phyloP scores from a whole-genome alignment of 2,888 invertebrate species.

The Steinernema scapterisci region DNA sequence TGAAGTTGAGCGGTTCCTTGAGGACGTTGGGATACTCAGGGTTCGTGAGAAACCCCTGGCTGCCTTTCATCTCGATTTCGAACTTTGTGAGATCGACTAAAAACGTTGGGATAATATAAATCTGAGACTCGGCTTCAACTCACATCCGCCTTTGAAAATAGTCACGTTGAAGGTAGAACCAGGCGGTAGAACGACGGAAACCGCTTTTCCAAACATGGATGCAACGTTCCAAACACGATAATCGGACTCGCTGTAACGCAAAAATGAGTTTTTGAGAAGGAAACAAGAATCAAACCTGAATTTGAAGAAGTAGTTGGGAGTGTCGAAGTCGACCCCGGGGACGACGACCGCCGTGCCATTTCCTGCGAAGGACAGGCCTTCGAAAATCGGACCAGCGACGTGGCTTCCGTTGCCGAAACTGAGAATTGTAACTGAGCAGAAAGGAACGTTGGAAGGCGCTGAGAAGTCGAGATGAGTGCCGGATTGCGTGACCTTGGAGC shows the following conservation, averaged over 20 bases:
- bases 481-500: not conserved
- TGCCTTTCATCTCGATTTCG: not conserved
- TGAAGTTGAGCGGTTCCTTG: not conserved
- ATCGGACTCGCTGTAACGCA: not conserved
- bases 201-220: not conserved
- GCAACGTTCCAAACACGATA: not conserved
- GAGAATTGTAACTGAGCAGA: not conserved
- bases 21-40: not conserved
- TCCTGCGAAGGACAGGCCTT: not conserved
- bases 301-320: not conserved
- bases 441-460: not conserved
- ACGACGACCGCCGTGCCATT: slow-evolving; percentile 6
- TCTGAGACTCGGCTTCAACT: not conserved
- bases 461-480: not conserved
- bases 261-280: not conserved
- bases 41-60: slow-evolving; percentile 6
- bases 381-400: not conserved
- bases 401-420: not conserved
- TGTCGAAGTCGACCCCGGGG: slow-evolving; percentile 6
- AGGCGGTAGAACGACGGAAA: not conserved
- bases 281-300: not conserved
- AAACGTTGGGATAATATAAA: not conserved
- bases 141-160: not conserved
- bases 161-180: not conserved
- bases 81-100: not conserved